phyloP scores from a whole-genome alignment of 2,888 invertebrate genomes.

The Chelonus formosanus region DNA sequence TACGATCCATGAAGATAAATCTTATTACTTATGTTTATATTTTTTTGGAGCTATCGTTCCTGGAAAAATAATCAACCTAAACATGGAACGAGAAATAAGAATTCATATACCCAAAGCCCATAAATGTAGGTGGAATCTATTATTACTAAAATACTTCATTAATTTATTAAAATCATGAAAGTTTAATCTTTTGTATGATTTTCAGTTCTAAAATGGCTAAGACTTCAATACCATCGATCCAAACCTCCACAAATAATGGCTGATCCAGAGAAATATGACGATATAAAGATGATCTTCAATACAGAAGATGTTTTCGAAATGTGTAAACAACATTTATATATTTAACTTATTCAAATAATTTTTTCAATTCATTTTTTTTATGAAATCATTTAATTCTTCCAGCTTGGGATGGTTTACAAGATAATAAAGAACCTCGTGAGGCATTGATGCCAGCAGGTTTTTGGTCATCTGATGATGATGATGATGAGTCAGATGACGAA shows the following conservation, averaged over 20 bases:
- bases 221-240: neutral
- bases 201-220: neutral
- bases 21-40: conserved; percentile 51
- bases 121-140: conserved; percentile 48
- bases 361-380: conserved; percentile 26
- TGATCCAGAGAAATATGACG: no score
- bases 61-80: conserved; percentile 50
- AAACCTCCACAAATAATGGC: neutral
- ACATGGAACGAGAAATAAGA: conserved; percentile 55
- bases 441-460: conserved; percentile 47
- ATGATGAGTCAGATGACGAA: conserved; percentile 58
- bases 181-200: neutral
- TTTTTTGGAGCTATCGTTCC: conserved; percentile 57
- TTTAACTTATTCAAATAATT: neutral
- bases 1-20: conserved; percentile 43
- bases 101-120: conserved; percentile 52
- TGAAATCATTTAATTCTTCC: no score
- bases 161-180: no score
- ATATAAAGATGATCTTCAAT: no score
- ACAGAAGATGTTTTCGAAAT: no score
- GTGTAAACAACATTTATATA: no score
- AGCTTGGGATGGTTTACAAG: conserved; percentile 46
- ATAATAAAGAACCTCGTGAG: conserved; percentile 43
- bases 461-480: conserved; percentile 48
- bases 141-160: no score